phyloP scores from a whole-genome alignment of 1,140 invertebrate species.

The Pentalonia nigronervosa region DNA sequence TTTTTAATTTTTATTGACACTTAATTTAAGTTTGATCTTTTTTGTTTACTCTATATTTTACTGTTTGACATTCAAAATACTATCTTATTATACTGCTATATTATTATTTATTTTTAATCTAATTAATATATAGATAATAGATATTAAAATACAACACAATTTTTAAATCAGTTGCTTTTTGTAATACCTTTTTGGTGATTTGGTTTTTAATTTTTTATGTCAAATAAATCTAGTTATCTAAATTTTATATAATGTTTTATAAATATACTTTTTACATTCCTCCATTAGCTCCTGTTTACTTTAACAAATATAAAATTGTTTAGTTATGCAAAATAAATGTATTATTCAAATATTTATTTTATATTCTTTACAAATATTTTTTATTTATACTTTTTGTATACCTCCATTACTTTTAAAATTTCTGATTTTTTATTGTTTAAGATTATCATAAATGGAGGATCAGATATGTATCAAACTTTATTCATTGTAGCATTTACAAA shows the following conservation, averaged over 20 bases:
- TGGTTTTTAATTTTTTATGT: slow-evolving; percentile 12
- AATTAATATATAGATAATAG: neutral
- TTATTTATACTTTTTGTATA: too few relatives aligned
- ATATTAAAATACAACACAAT: neutral
- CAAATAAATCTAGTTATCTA: neutral
- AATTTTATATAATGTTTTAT: neutral
- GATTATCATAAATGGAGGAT: too few relatives aligned
- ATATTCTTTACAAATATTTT: too few relatives aligned
- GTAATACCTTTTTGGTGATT: slow-evolving; percentile 4
- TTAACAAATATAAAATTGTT: neutral
- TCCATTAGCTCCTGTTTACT: neutral
- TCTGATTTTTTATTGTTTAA: too few relatives aligned
- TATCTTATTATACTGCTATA: neutral
- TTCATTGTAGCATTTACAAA: too few relatives aligned
- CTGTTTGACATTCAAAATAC: neutral
- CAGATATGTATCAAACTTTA: too few relatives aligned
- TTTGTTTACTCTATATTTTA: neutral
- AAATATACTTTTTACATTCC: neutral
- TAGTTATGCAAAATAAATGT: neutral
- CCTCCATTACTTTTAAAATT: too few relatives aligned
- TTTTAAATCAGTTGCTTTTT: neutral
- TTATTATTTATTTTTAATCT: neutral
- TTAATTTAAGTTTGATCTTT: neutral
- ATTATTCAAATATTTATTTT: neutral
- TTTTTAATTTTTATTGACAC: neutral